Evolutionary conservation across 2,888 invertebrate species (phyloP).

Genomic region (Phyllotreta striolata): DNA sequence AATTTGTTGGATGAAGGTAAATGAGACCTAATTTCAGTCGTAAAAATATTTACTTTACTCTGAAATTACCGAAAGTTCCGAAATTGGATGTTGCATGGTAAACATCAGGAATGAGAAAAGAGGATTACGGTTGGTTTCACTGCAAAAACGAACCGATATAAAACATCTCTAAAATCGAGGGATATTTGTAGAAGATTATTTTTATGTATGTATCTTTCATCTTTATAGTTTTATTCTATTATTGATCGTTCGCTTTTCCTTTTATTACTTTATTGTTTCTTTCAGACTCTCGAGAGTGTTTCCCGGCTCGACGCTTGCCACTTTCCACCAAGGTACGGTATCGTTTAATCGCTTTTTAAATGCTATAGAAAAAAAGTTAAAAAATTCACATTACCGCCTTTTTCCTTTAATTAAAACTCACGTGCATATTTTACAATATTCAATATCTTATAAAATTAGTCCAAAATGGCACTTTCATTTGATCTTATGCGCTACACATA

Average conservation of each 20-base stretch:
- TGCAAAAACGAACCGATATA: conserved; percentile 11
- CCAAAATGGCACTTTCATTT: no score
- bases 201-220: conserved; percentile 31
- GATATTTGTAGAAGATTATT: conserved; percentile 25
- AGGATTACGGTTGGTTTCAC: conserved; percentile 5
- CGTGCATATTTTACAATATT: no score
- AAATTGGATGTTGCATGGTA: no score
- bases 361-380: conserved; percentile 17
- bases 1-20: no score
- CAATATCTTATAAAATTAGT: no score
- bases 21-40: no score
- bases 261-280: conserved; percentile 59
- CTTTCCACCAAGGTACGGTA: conserved; percentile 75
- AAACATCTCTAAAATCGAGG: conserved; percentile 10
- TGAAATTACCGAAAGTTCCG: no score
- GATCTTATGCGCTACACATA: no score
- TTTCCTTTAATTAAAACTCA: no score
- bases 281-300: conserved; percentile 81
- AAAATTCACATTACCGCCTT: no score
- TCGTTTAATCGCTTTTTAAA: conserved; percentile 14
- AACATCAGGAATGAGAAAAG: background rate
- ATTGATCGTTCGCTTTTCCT: conserved; percentile 18
- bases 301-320: conserved; percentile 80
- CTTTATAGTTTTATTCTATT: conserved; percentile 27
- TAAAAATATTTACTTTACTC: no score